Evolutionary conservation across 2,113 vertebrate genomes (phyloP).

Genomic region (Hemichromis elongatus): DNA sequence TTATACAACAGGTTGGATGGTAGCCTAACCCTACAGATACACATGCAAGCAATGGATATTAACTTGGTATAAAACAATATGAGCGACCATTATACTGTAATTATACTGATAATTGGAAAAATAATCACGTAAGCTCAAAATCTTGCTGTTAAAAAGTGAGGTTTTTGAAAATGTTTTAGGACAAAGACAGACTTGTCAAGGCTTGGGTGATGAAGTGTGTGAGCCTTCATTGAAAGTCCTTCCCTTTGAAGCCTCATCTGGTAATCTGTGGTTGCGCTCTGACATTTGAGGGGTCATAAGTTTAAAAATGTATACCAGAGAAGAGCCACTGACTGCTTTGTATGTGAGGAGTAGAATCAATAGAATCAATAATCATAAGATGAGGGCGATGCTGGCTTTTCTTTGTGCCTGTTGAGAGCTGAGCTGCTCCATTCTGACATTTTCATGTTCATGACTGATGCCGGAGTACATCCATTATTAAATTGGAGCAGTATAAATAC

Average conservation of each 20-base stretch:
- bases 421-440: background rate
- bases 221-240: background rate
- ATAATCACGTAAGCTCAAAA: background rate
- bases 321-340: background rate
- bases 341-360: background rate
- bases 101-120: background rate
- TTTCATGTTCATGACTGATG: background rate
- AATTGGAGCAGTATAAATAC: background rate
- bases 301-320: slow-evolving; percentile 18
- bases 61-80: background rate
- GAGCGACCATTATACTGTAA: background rate
- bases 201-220: background rate
- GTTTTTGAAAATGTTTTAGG: background rate
- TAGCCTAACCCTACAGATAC: background rate
- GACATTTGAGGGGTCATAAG: slow-evolving; percentile 12
- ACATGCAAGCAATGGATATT: background rate
- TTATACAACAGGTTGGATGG: background rate
- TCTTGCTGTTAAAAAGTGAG: background rate
- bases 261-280: slow-evolving; percentile 20
- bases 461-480: background rate
- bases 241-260: slow-evolving; percentile 28
- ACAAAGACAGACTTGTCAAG: background rate
- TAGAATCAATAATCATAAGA: slow-evolving; percentile 15
- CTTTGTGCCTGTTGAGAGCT: background rate
- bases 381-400: background rate